Base-by-base conservation (phyloP, 1,140 invertebrate genomes). In the Archegozetes longisetosus region DNA sequence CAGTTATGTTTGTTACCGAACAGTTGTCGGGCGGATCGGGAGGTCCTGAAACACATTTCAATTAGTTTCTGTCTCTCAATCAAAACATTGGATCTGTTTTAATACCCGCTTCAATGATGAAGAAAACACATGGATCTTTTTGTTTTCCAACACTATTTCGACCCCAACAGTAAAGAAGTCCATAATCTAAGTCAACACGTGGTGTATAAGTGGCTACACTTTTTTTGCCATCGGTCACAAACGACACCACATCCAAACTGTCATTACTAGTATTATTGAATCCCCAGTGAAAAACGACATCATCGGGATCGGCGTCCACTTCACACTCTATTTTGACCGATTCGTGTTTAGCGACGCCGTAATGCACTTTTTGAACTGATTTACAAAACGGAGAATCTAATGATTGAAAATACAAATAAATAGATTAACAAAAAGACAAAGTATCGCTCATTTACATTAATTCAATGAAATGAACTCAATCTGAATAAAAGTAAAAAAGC, bases 91-190 rank as follows among this genome's bases (percentile, higher is more conserved):
- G 6, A 55, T 32, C 3, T 28, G 17, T 13, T 53, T 14, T 49
- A 17, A 40, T 77, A 90, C 87, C 84, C 66, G 84, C 84, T 63
- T 83, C 82, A 62, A 86, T 72, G 53, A 90, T 78, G 70, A 84
- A 80, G 71, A 89, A 86, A 54, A 85, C 72, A 69, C 88, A 91
- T 3, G 88, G 86, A 63, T 76, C 77, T 61, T 78, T 77, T 73
- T 89, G 86, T 66, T 80, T 78, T 51, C 88, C 88, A 12, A 89
- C 80, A 62, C 77, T 78, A 73, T 89, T 90, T 66, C 78, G 82
- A 1, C 86, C 86, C 85, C 85, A 90, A 68, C 88, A 91, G 13
- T 84, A 81, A 0, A 91, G 72, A 56, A 83, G 85, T 55, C 86
- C 86, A 63, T 86, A 80, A 69, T 90, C 86, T 22, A 78, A 76